Conservation (phyloP, 1,140 invertebrate genomes). For the Dendroctonus valens region DNA sequence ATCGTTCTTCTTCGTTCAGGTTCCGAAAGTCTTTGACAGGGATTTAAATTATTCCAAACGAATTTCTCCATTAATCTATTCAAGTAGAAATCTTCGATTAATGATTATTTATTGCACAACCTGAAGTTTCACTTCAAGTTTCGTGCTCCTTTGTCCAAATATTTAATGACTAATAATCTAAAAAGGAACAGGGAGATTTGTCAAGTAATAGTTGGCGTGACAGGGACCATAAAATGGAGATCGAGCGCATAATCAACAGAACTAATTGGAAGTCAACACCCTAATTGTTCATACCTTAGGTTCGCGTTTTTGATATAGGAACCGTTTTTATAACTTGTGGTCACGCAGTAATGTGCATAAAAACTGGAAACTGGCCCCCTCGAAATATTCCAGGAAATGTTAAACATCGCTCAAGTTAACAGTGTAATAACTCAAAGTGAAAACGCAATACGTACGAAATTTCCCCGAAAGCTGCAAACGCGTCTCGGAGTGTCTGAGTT, state of each 20-base stretch:
- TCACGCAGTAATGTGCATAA: constrained; percentile 11
- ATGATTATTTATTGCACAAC: too few relatives aligned
- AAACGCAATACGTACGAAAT: constrained; percentile 67
- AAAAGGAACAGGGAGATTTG: neutral
- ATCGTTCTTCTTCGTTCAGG: too few relatives aligned
- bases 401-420: neutral
- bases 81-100: too few relatives aligned
- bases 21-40: too few relatives aligned
- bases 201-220: constrained; percentile 13
- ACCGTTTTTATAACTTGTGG: constrained; percentile 15
- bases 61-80: too few relatives aligned
- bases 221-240: constrained; percentile 6
- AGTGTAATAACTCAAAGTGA: neutral
- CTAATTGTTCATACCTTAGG: constrained; percentile 18
- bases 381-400: neutral
- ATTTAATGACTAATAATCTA: too few relatives aligned
- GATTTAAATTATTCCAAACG: too few relatives aligned
- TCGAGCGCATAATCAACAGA: constrained; percentile 2
- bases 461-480: constrained; percentile 97
- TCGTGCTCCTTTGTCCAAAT: too few relatives aligned
- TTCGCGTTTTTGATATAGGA: constrained; percentile 19
- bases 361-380: neutral
- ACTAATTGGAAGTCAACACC: constrained; percentile 21
- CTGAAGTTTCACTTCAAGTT: too few relatives aligned
- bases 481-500: constrained; percentile 93